phyloP scores from a whole-genome alignment of 2,888 invertebrate species.

The Microctonus aethiopoides region DNA sequence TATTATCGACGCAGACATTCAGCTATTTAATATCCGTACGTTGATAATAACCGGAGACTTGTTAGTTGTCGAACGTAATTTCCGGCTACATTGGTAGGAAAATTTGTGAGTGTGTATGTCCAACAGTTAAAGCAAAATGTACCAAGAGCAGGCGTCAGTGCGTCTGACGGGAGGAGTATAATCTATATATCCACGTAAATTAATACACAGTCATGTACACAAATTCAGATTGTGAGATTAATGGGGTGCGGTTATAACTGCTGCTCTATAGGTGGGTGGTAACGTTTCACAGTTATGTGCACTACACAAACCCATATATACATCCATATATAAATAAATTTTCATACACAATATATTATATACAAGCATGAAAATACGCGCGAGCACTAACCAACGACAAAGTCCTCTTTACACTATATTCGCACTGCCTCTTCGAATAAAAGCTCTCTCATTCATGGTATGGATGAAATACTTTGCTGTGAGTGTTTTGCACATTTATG shows the following conservation, averaged over 20 bases:
- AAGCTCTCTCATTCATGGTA: background rate
- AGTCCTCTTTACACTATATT: background rate
- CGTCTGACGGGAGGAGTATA: conserved; percentile 16
- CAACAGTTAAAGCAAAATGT: background rate
- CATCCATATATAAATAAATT: background rate
- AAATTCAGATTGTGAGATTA: conserved; percentile 26
- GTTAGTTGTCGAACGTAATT: conserved; percentile 60
- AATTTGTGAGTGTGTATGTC: conserved; percentile 2
- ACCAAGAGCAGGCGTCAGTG: conserved; percentile 8
- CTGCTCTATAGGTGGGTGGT: background rate
- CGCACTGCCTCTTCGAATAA: background rate
- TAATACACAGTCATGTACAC: conserved; percentile 28
- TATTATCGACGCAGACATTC: background rate
- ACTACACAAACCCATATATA: background rate
- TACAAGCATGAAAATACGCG: background rate
- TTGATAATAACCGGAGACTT: background rate
- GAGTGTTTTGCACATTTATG: background rate
- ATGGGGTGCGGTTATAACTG: conserved; percentile 16
- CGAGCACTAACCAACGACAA: conserved; percentile 1
- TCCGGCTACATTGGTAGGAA: conserved; percentile 45
- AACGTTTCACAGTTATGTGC: background rate
- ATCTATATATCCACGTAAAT: conserved; percentile 6
- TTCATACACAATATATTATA: background rate
- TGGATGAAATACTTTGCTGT: background rate
- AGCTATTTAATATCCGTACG: conserved; percentile 54